Percentiles rank a stretch among this genome's conserved stretches.
Evolutionary conservation across 30 jellyfish, hydroid and myxozoan genomes (phyloP).

Genomic region (Aurelia sp.): DNA sequence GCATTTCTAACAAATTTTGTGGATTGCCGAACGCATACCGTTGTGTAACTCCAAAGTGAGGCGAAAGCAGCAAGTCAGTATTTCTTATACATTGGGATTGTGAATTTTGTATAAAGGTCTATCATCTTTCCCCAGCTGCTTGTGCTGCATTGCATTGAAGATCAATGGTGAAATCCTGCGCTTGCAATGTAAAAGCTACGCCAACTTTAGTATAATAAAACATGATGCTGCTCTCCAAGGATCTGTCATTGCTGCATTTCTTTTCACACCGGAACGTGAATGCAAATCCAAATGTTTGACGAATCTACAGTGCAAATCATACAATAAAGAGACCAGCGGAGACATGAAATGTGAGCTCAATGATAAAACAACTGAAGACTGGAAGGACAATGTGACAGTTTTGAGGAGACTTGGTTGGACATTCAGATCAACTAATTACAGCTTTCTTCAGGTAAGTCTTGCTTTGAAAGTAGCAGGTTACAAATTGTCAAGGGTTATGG

Average conservation of each 20-base stretch:
- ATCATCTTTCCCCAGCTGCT: too few species aligned
- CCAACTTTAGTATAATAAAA: not conserved
- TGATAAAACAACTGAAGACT: not conserved
- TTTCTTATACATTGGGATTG: too few species aligned
- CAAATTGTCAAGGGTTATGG: too few species aligned
- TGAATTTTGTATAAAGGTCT: too few species aligned
- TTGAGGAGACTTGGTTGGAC: not conserved
- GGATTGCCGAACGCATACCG: too few species aligned
- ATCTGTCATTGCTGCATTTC: slow-evolving; percentile 10
- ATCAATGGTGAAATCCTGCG: not conserved
- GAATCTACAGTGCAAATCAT: not conserved
- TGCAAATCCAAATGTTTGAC: slow-evolving; percentile 2
- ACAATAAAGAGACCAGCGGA: not conserved
- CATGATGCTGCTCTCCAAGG: not conserved
- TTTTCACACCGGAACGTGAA: not conserved
- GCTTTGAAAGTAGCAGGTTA: not conserved
- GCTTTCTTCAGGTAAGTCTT: not conserved
- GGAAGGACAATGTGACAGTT: not conserved
- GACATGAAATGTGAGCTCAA: not conserved
- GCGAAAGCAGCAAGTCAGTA: too few species aligned
- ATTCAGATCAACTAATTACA: not conserved
- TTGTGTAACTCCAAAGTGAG: too few species aligned
- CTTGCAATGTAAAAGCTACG: not conserved
- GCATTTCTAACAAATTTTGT: too few species aligned
- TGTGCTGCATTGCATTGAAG: not conserved